Percentiles rank a stretch among this genome's conserved stretches.
These are phyloP conservation scores for Meteorus cinctellus DNA, from an alignment of 2,888 invertebrate genomes.

Conservation along the genomic window DNA sequence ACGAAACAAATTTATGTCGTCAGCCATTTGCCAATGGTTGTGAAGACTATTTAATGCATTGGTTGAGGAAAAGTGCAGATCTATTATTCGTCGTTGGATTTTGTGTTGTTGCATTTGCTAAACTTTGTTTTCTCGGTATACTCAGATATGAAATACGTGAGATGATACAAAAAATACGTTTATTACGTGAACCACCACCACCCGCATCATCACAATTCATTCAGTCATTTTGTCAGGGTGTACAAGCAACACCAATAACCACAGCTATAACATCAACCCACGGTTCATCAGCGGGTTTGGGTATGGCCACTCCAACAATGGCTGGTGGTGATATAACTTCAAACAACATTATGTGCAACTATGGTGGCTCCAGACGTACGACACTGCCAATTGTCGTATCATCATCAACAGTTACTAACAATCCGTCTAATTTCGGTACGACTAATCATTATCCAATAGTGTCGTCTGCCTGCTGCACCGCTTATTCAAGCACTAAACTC, in stretches of 20 bases:
- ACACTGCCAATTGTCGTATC: constrained; percentile 53
- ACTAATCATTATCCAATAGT: constrained; percentile 32
- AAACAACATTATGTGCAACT: constrained; percentile 30
- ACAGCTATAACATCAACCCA: constrained; percentile 49
- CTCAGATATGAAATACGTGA: constrained; percentile 89
- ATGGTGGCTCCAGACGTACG: constrained; percentile 50
- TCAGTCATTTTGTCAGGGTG: constrained; percentile 63
- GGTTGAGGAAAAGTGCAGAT: constrained; percentile 87
- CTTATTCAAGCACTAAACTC: constrained; percentile 43
- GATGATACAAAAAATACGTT: constrained; percentile 93
- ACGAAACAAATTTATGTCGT: constrained; percentile 59
- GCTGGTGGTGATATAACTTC: constrained; percentile 30
- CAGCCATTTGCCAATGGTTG: constrained; percentile 76
- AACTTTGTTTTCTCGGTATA: constrained; percentile 91
- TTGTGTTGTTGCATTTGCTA: constrained; percentile 91
- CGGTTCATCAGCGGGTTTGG: constrained; percentile 58
- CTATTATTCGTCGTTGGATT: constrained; percentile 87
- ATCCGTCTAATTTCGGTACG: constrained; percentile 41
- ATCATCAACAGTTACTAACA: constrained; percentile 34
- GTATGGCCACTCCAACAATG: constrained; percentile 55
- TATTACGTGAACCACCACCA: constrained; percentile 75
- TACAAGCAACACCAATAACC: constrained; percentile 60
- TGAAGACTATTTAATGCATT: constrained; percentile 82
- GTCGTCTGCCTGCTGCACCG: constrained; percentile 40
- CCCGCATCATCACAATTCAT: constrained; percentile 60